Conservation (phyloP, 2,888 invertebrate genomes). For the Nomada goodeniana region DNA sequence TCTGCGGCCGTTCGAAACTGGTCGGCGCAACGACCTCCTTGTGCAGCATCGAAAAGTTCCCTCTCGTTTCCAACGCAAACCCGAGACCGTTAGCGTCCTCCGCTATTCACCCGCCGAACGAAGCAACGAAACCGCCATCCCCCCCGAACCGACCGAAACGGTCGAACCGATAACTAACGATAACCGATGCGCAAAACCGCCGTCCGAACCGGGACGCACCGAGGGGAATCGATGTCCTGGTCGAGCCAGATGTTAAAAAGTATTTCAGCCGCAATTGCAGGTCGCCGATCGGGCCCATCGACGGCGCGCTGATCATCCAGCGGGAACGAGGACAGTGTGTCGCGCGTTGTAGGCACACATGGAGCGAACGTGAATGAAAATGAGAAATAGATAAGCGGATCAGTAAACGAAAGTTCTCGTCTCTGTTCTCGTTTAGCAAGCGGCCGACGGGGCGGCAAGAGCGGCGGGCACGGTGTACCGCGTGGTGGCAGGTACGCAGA, state of each 20-base stretch:
- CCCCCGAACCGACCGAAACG: too few relatives aligned
- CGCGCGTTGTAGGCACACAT: neutral
- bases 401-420: conserved; percentile 72
- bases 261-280: too few relatives aligned
- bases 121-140: too few relatives aligned
- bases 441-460: conserved; percentile 92
- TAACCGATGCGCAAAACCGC: too few relatives aligned
- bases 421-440: conserved; percentile 87
- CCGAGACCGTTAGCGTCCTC: neutral
- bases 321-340: neutral
- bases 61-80: neutral
- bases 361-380: neutral
- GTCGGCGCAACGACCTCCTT: conserved; percentile 18
- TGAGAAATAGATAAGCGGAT: conserved; percentile 31
- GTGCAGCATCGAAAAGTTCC: neutral
- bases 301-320: neutral
- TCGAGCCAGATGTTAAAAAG: too few relatives aligned
- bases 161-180: too few relatives aligned
- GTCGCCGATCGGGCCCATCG: too few relatives aligned
- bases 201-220: too few relatives aligned
- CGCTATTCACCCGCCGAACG: neutral
- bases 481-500: conserved; percentile 91
- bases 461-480: conserved; percentile 92
- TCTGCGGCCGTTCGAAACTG: conserved; percentile 24
- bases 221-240: too few relatives aligned